Percentiles rank a stretch among this genome's conserved stretches.
Conservation (phyloP, 2,113 vertebrate species). For the Tretioscincus oriximinensis region DNA sequence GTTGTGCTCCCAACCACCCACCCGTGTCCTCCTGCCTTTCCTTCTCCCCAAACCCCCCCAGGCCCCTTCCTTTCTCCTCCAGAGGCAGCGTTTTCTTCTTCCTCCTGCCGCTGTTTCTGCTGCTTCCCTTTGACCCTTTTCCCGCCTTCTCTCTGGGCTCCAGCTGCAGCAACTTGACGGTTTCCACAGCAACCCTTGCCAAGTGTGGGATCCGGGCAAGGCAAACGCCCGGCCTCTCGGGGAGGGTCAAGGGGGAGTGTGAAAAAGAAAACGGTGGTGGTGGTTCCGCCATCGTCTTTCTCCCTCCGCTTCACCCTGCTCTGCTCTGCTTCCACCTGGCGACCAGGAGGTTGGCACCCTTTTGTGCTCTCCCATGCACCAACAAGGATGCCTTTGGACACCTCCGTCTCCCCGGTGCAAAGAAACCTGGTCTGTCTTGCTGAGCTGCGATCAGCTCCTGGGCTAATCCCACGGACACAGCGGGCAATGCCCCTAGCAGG, state of each 20-base stretch:
- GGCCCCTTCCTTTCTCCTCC: not conserved
- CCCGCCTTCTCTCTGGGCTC: not conserved
- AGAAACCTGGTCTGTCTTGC: no score
- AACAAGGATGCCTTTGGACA: no score
- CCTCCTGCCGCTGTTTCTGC: not conserved
- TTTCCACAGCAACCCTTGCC: constrained; percentile 41
- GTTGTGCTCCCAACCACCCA: not conserved
- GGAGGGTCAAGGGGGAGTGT: constrained; percentile 48
- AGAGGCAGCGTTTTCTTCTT: not conserved
- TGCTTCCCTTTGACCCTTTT: constrained; percentile 28
- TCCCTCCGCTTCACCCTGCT: not conserved
- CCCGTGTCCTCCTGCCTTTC: not conserved
- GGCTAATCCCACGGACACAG: no score
- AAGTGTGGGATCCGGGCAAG: not conserved
- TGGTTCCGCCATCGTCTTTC: not conserved
- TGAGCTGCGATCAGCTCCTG: no score
- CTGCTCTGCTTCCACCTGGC: no score
- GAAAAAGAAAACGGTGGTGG: constrained; percentile 14
- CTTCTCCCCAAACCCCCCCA: not conserved
- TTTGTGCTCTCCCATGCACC: no score
- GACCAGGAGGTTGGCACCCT: no score
- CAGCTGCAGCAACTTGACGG: constrained; percentile 38
- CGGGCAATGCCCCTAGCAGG: no score
- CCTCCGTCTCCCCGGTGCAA: no score
- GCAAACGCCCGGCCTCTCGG: constrained; percentile 42